Percentiles rank a stretch among this genome's conserved stretches.
Conservation (phyloP, 2,113 vertebrate genomes). For the Paralichthys olivaceus region DNA sequence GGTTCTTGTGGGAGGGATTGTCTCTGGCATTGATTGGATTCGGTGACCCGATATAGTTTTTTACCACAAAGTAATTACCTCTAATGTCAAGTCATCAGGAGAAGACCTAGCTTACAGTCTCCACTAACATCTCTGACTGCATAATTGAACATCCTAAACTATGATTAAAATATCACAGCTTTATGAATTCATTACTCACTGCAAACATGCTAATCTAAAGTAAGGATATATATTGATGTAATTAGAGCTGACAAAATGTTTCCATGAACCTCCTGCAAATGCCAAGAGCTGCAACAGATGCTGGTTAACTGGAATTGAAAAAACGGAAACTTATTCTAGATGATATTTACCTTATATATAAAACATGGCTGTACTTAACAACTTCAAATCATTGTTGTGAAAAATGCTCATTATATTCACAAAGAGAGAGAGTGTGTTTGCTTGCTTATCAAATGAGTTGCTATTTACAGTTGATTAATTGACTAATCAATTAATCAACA, state of each 20-base stretch:
- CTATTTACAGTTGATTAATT: no score
- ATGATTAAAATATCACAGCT: not conserved
- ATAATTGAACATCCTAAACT: not conserved
- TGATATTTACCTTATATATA: not conserved
- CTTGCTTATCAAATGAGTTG: no score
- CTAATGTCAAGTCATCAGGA: not conserved
- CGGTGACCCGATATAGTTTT: no score
- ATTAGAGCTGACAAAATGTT: no score
- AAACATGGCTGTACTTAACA: not conserved
- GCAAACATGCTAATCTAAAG: not conserved
- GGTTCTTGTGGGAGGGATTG: no score
- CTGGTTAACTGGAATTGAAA: no score
- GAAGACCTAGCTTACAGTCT: not conserved
- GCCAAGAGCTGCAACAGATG: not conserved
- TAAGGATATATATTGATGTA: no score
- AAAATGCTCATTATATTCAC: no score
- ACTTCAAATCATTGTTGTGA: no score
- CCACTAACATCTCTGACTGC: not conserved
- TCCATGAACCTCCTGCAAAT: not conserved
- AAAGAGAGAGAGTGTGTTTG: no score
- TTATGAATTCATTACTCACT: constrained; percentile 5
- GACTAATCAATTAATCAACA: no score
- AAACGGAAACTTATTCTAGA: not conserved
- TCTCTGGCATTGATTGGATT: no score
- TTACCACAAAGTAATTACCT: not conserved